A percentile compares a stretch with the other conserved stretches of the same genome.
These are phyloP conservation scores for Euwallacea fornicatus DNA, from an alignment of 1,140 invertebrate species.

Conservation along the genomic window DNA sequence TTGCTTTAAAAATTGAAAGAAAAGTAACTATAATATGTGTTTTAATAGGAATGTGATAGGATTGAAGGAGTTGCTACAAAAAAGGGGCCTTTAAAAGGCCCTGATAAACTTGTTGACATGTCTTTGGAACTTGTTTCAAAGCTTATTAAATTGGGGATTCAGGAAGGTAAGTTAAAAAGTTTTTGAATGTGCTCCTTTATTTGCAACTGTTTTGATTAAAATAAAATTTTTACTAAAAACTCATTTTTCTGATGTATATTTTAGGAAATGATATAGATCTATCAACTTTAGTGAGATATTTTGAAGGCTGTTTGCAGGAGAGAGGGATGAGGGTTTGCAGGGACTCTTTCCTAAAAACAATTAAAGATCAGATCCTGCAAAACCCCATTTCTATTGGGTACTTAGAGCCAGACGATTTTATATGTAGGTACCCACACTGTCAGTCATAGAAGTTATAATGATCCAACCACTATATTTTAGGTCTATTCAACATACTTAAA, in stretches of 20 bases:
- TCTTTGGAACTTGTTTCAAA: constrained; percentile 7
- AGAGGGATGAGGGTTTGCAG: constrained; percentile 38
- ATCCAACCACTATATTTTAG: constrained; percentile 28
- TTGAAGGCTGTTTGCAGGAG: constrained; percentile 39
- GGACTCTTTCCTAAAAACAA: constrained; percentile 32
- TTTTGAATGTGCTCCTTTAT: too few species aligned
- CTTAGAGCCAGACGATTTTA: constrained; percentile 39
- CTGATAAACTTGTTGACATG: constrained; percentile 15
- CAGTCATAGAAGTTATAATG: not conserved
- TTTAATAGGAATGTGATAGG: constrained; percentile 40
- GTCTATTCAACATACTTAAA: constrained; percentile 30
- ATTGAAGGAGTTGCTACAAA: constrained; percentile 34
- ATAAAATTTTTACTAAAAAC: not conserved
- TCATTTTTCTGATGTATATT: not conserved
- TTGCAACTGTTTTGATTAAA: not conserved
- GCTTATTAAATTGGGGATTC: not conserved
- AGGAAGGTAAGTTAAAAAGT: too few species aligned
- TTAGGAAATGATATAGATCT: constrained; percentile 31
- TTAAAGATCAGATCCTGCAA: constrained; percentile 42
- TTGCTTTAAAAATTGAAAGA: not conserved
- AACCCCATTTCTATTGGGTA: constrained; percentile 37
- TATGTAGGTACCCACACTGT: constrained; percentile 25
- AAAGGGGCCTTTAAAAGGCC: constrained; percentile 26
- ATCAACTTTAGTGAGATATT: constrained; percentile 37
- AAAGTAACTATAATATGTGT: not conserved